Conservation (phyloP, 2,888 invertebrate genomes). For the Polyommatus icarus region DNA sequence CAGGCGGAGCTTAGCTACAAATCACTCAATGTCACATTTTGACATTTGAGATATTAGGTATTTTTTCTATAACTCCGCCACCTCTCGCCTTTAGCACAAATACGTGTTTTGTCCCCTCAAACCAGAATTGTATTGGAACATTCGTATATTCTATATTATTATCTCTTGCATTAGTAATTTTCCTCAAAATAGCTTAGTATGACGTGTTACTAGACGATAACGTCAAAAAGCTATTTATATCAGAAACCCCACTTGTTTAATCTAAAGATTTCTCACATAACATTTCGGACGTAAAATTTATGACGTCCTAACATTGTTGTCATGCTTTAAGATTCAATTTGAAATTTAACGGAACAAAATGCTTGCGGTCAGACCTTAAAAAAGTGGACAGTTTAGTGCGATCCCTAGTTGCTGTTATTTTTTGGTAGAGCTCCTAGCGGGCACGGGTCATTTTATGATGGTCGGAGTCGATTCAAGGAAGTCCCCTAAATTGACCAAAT, state of each 20-base stretch:
- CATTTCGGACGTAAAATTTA: slow-evolving; percentile 61
- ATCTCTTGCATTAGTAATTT: neutral
- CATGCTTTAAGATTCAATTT: slow-evolving; percentile 58
- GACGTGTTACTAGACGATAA: slow-evolving; percentile 20
- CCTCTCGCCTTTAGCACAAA: slow-evolving; percentile 51
- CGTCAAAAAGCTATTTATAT: slow-evolving; percentile 32
- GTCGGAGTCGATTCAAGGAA: slow-evolving; percentile 68
- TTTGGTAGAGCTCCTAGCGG: neutral
- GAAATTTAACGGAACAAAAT: slow-evolving; percentile 42
- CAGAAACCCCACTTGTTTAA: slow-evolving; percentile 59
- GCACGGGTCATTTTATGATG: slow-evolving; percentile 48
- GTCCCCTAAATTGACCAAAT: slow-evolving; percentile 68
- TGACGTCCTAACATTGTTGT: slow-evolving; percentile 54
- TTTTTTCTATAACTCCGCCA: slow-evolving; percentile 79
- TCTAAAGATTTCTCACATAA: slow-evolving; percentile 46
- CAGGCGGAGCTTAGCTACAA: slow-evolving; percentile 82
- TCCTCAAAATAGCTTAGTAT: neutral
- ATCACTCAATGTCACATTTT: slow-evolving; percentile 82
- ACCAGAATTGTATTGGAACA: slow-evolving; percentile 15
- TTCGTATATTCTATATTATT: neutral
- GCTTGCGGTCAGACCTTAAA: slow-evolving; percentile 23
- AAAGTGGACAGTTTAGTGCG: slow-evolving; percentile 33
- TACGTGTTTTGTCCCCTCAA: slow-evolving; percentile 24
- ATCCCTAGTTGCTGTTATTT: slow-evolving; percentile 29
- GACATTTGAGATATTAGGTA: slow-evolving; percentile 82